Percentiles rank a stretch among this genome's conserved stretches.
Conservation (phyloP, 2,113 vertebrate species). For the Murina feae region DNA sequence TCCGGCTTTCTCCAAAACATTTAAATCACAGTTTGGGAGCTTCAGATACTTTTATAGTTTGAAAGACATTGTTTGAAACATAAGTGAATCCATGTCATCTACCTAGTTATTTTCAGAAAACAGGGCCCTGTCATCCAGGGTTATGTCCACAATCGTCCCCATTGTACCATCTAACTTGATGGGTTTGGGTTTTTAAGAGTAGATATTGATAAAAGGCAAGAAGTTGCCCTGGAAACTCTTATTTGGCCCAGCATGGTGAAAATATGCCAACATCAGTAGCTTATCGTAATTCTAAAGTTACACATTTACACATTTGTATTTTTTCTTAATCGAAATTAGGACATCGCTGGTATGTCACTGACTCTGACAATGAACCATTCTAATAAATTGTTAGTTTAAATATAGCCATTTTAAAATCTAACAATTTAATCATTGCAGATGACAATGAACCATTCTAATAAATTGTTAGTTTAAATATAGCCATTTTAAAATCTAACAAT, state of each 20-base stretch:
- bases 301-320: not conserved
- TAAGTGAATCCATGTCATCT: not conserved
- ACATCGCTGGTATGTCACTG: not conserved
- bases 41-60: not conserved
- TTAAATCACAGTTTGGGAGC: not conserved
- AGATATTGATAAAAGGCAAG: not conserved
- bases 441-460: not conserved
- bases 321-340: not conserved
- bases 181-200: not conserved
- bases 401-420: constrained; percentile 22
- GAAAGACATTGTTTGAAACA: not conserved
- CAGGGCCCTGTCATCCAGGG: not conserved
- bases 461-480: not conserved
- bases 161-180: not conserved
- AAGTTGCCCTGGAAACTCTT: not conserved
- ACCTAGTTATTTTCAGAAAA: not conserved
- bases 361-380: not conserved
- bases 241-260: not conserved
- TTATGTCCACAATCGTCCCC: not conserved
- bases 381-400: not conserved
- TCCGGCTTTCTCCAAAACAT: not conserved
- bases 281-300: not conserved
- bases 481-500: not conserved
- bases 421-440: not conserved
- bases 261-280: not conserved